Evolutionary conservation across 2,888 invertebrate species (phyloP), one percentile per base, ranked within the genome.

Genomic region (Lochmaea capreae): DNA sequence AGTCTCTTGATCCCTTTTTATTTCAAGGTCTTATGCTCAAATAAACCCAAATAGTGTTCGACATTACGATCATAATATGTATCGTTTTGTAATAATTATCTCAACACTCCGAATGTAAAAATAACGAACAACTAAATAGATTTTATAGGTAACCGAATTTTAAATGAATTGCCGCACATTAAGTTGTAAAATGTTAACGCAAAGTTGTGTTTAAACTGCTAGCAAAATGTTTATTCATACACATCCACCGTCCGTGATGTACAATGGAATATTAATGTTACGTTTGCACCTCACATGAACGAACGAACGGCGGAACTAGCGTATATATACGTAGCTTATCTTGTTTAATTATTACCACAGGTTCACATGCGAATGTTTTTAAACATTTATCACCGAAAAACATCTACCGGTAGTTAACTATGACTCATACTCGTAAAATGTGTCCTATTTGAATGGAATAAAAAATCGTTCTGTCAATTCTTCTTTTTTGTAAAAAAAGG

Each of bases 141-240:
- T n/a, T 49, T n/a, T 49, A 49, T 14, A 43, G 12, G 12, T 43
- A 11, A 3, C 9, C 43, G 46, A 49, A 49, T 49, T 49, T n/a
- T n/a, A 16, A 49, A 14, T n/a, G 49, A 49, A 49, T 49, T 49
- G 4, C 14, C n/a, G 5, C 49, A 49, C 49, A 49, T 49, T 49
- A 16, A 49, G 12, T 49, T 49, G 49, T 49, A n/a, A 49, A 49
- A 49, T 49, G 3, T 49, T n/a, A 49, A 49, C 49, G 49, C n/a
- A n/a, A n/a, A 49, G 14, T 49, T 49, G 1, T 49, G n/a, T 49
- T 61, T 39, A 33, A 61, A 61, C 61, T 33, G 39, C 22, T 10
- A 61, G 6, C 42, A 16, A 16, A n/a, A 61, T 61, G 61, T 61
- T n/a, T 61, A 61, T 61, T 61, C 61, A 61, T 61, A 61, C 33